Evolutionary conservation across 2,888 invertebrate species (phyloP).

Genomic region (Drosophila hawaiiensis): DNA sequence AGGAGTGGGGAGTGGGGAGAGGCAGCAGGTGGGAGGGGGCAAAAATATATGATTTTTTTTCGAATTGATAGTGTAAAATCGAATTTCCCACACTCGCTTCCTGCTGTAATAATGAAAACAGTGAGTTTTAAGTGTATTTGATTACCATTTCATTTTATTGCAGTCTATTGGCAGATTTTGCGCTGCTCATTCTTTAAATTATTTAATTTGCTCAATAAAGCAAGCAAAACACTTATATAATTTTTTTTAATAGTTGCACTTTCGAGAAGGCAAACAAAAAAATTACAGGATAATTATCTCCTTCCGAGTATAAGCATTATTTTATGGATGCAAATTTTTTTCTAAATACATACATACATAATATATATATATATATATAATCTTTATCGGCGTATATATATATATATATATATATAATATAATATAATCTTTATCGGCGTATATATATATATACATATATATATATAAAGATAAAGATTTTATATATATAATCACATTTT

Average conservation of each 20-base stretch:
- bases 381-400: too few relatives aligned
- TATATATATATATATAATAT: background rate
- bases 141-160: background rate
- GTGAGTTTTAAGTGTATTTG: background rate
- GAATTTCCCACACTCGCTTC: conserved; percentile 3
- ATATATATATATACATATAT: background rate
- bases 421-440: background rate
- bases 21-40: conserved; percentile 1
- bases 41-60: conserved; percentile 59
- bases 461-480: background rate
- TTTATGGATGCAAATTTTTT: background rate
- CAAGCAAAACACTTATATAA: conserved; percentile 52
- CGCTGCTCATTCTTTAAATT: conserved; percentile 11
- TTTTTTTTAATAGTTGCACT: background rate
- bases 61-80: conserved; percentile 32
- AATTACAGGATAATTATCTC: conserved; percentile 2
- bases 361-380: background rate
- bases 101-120: background rate
- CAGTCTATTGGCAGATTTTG: conserved; percentile 10
- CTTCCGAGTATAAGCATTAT: background rate
- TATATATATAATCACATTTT: background rate
- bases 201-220: conserved; percentile 18
- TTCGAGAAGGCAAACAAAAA: background rate
- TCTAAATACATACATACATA: too few relatives aligned
- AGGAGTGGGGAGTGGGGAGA: background rate